Evolutionary conservation across 1,140 invertebrate genomes (phyloP), one percentile per base, ranked within the genome.

Genomic region (Ganaspis sp.): DNA sequence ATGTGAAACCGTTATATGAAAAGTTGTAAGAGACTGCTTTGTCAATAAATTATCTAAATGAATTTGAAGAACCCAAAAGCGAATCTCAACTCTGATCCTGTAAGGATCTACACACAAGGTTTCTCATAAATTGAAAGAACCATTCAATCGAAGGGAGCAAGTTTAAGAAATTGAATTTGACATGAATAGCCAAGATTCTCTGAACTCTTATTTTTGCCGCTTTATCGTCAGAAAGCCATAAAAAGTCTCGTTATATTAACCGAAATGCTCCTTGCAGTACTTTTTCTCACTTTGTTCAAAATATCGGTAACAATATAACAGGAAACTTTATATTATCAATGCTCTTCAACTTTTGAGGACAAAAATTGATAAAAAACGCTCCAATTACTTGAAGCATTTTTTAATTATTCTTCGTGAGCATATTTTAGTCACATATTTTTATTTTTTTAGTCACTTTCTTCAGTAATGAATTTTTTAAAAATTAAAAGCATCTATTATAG

Each of bases 61-160:
- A 49, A 49, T 49, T 49, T 49, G 45, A 49, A 49, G 45, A 49
- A 49, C n/a, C 45, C 15, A 49, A n/a, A 49, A 49, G n/a, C 12
- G 45, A 49, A 49, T 49, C 0, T 49, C 15, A 17, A 17, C 45
- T 49, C 17, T 49, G 45, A 49, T 49, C 45, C 17, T 49, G 45
- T 49, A 49, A 17, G n/a, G 45, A 49, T 49, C 45, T 17, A 45
- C n/a, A 45, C n/a, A 15, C n/a, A 45, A 4, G n/a, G 17, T 49
- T 17, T 49, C 45, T 49, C 15, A 17, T 49, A 49, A 49, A 49
- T 49, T 49, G n/a, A 49, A 49, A 49, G 45, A 49, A 49, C 45
- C 12, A 49, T 49, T 49, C 15, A 49, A 49, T 49, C 12, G 45
- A 49, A 49, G 45, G 45, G n/a, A 49, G n/a, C 12, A 49, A 49